Base-by-base conservation (phyloP, 2,888 invertebrate species). In the Drosophila monieri region DNA sequence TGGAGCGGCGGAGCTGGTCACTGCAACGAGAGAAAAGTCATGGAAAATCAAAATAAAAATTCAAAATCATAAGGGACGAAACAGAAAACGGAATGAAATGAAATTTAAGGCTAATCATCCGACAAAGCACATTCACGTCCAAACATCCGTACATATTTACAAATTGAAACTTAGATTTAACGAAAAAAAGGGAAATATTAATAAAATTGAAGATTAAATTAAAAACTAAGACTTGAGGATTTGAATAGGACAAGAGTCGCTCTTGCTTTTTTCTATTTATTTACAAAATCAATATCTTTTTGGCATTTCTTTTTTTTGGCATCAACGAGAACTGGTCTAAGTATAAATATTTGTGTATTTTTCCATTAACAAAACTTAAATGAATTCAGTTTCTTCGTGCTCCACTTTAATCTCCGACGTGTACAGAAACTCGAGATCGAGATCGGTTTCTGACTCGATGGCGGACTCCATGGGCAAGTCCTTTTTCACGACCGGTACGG, bases 41-140 rank as follows among this genome's bases (percentile, higher is more conserved):
- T 51, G 52, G 44, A 43, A 69, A 81, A 85, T 83, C 77, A 76
- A 85, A 80, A 85, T 65, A 81, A 80, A 79, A 77, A 81, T 76
- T 68, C 53, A 80, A 41, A 83, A 35, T 35, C 1, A 53, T 53
- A 68, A 67, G 5, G 46, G 61, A 35, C 35, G 35, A 15, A 8
- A 53, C 23, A n/a, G 37, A 66, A 46, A 35, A 12, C 14, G 18
- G 15, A 15, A 53, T 60, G 52, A 53, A 32, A 53, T 47, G 61
- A 10, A 14, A 49, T 47, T 43, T 30, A 43, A 41, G 18, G 5
- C 30, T 37, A 46, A 51, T 18, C 47, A 54, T 10, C 10, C 44
- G 10, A 57, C 3, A 61, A 59, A 61, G 68, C 68, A 46, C 46
- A 73, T 57, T 37, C 53, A 37, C 53, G 68, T 39, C 25, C 10